Evolutionary conservation across 2,888 invertebrate species (phyloP).

Genomic region (Cheilosia vernalis): DNA sequence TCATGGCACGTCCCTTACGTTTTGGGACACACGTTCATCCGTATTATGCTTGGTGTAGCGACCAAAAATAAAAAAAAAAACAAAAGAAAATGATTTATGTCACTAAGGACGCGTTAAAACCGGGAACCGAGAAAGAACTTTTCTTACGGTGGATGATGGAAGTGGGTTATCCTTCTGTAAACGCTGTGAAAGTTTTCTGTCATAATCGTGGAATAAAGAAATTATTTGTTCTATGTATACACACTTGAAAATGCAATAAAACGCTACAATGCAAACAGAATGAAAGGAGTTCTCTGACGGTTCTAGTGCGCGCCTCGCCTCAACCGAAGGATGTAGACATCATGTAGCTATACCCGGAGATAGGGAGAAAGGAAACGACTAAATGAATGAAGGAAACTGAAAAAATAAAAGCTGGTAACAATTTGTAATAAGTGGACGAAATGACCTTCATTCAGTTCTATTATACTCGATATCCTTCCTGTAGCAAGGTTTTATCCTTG

Average conservation of each 20-base stretch:
- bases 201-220: conserved; percentile 31
- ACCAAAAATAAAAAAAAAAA: background rate
- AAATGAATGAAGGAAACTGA: conserved; percentile 29
- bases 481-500: conserved; percentile 11
- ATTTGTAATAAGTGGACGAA: conserved; percentile 58
- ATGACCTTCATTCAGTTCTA: conserved; percentile 36
- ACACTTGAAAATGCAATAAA: conserved; percentile 63
- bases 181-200: conserved; percentile 14
- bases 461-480: conserved; percentile 55
- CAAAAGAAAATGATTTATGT: conserved; percentile 69
- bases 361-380: background rate
- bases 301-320: background rate
- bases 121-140: background rate
- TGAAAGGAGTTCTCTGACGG: background rate
- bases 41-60: conserved; percentile 22
- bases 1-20: conserved; percentile 48
- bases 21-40: background rate
- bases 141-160: background rate
- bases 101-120: conserved; percentile 23
- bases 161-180: conserved; percentile 1
- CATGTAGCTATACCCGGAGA: background rate
- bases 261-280: conserved; percentile 41
- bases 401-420: conserved; percentile 47
- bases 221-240: conserved; percentile 28
- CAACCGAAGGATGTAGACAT: background rate